phyloP scores from a whole-genome alignment of 1,140 invertebrate species.

The Cataglyphis hispanica region DNA sequence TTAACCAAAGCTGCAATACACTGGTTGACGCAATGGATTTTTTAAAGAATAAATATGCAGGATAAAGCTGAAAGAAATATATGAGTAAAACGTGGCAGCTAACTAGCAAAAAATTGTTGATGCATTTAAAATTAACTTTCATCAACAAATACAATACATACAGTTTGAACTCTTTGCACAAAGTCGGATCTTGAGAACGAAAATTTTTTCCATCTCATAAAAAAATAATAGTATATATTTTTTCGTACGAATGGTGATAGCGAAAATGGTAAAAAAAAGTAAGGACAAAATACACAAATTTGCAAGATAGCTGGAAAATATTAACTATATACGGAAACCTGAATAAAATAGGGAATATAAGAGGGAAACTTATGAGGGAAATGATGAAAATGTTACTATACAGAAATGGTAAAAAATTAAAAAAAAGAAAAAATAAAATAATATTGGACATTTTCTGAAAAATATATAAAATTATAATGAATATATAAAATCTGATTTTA shows the following conservation, averaged over 20 bases:
- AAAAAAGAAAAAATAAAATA: no score
- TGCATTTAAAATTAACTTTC: slow-evolving; percentile 67
- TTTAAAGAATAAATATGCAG: slow-evolving; percentile 34
- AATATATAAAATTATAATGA: slow-evolving; percentile 5
- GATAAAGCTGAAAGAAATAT: slow-evolving; percentile 41
- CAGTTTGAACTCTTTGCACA: slow-evolving; percentile 47
- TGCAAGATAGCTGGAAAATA: slow-evolving; percentile 12
- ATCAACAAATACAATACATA: slow-evolving; percentile 37
- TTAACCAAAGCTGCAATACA: slow-evolving; percentile 53
- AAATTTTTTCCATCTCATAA: slow-evolving; percentile 11
- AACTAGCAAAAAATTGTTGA: slow-evolving; percentile 58
- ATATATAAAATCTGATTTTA: slow-evolving; percentile 15
- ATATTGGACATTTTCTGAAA: slow-evolving; percentile 19
- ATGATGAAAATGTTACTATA: slow-evolving; percentile 33
- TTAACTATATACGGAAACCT: slow-evolving; percentile 1
- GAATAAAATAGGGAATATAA: neutral
- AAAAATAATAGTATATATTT: slow-evolving; percentile 45
- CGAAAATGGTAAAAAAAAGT: neutral
- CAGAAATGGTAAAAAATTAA: slow-evolving; percentile 23
- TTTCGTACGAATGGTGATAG: slow-evolving; percentile 32
- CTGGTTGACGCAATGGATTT: slow-evolving; percentile 35
- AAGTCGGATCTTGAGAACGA: slow-evolving; percentile 42
- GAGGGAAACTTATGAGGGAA: neutral
- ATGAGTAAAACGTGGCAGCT: slow-evolving; percentile 58
- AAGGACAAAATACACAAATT: slow-evolving; percentile 16